Evolutionary conservation across 2,888 invertebrate genomes (phyloP), one percentile per base, ranked within the genome.

Genomic region (Leucania comma): DNA sequence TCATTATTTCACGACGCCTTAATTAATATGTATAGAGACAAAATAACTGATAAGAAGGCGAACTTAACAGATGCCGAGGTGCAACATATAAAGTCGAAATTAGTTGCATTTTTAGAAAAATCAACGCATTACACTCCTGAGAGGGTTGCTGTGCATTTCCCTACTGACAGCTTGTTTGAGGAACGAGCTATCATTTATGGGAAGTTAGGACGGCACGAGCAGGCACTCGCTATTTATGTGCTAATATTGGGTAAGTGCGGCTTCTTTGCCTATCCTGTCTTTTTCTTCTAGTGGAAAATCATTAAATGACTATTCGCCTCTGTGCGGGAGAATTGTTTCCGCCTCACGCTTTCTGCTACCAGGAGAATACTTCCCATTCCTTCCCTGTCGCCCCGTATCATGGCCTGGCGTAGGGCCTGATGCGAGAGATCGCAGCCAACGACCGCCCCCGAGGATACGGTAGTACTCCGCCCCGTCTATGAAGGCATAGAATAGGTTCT

Each of bases 151-250:
- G 96, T 98, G 29, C 98, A 98, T 89, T 99, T 99, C 84, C 99
- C 99, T 0, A 97, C 97, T 54, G 98, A 99, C 86, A 96, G 97
- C 71, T 95, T 99, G 86, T 97, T 98, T 88, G 99, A 99, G 90
- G 99, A 99, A 92, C 96, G 99, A 74, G 99, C 99, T 0, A 96
- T 99, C n/a, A 97, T 99, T 75, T 95, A 99, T 54, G 99, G 99
- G 0, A 97, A 98, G 84, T 95, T 99, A 32, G 98, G 98, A 0
- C 96, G 98, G 78, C 99, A 99, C 91, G 98, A 99, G 88, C 98
- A 99, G 90, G 99, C 99, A 0, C 95, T 99, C 59, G 97, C 98
- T 1, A 98, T 99, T 88, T 99, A 99, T 91, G 97, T 99, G 26
- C 98, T 98, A 87, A 97, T 99, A 46, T 96, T 99, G 71, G 97